Percentiles rank a stretch among this genome's conserved stretches.
These are phyloP conservation scores for Griposia aprilina DNA, from an alignment of 2,888 invertebrate species.

Conservation along the genomic window DNA sequence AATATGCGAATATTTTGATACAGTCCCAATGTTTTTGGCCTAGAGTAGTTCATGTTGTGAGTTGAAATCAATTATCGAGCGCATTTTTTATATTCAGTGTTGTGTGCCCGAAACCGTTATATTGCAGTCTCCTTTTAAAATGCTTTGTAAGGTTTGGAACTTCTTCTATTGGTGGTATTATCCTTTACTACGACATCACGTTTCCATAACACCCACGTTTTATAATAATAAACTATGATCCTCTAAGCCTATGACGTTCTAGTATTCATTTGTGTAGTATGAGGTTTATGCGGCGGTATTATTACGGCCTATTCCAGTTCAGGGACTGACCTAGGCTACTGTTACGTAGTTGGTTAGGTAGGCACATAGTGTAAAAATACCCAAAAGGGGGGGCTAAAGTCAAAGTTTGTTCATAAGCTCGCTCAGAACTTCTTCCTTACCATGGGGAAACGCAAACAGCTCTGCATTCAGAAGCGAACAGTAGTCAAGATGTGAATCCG, in stretches of 20 bases:
- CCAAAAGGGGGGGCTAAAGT: not conserved
- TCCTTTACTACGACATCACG: slow-evolving; percentile 49
- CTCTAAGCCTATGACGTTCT: slow-evolving; percentile 18
- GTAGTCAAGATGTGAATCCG: not conserved
- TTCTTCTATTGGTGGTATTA: slow-evolving; percentile 23
- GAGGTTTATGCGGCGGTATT: slow-evolving; percentile 10
- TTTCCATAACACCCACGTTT: slow-evolving; percentile 42
- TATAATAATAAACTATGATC: slow-evolving; percentile 46
- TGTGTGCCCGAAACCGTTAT: not conserved
- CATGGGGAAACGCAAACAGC: accelerated
- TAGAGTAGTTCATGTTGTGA: not conserved
- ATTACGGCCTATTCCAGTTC: not conserved
- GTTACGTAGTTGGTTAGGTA: too few relatives aligned
- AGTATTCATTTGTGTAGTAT: slow-evolving; percentile 22
- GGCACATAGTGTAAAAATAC: not conserved
- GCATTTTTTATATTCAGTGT: not conserved
- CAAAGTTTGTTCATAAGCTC: not conserved
- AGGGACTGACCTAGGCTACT: not conserved
- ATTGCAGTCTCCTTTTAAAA: not conserved
- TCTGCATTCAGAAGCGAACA: too few relatives aligned
- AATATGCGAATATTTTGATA: not conserved
- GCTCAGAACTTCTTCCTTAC: not conserved
- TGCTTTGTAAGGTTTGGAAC: not conserved
- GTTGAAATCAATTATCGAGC: not conserved
- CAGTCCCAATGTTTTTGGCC: not conserved